Conservation (phyloP, 37 sponge, comb jelly and placozoan genomes). For the Halichondria panicea region DNA sequence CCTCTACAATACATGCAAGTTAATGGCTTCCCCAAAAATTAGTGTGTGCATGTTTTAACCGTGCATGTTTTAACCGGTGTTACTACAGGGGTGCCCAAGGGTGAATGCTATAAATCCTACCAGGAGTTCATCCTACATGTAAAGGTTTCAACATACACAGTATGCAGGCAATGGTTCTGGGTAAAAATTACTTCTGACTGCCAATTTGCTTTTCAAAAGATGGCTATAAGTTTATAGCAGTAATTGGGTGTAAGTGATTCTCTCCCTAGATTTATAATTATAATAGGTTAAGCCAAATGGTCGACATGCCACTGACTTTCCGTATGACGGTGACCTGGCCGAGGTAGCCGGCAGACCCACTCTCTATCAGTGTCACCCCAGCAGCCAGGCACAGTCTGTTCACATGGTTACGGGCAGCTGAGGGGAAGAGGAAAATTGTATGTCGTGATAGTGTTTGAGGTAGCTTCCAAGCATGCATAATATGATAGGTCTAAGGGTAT, state of each 20-base stretch:
- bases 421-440: background rate
- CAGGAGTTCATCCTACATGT: too few species aligned
- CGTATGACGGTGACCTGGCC: constrained; percentile 96
- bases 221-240: too few species aligned
- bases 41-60: too few species aligned
- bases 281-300: background rate
- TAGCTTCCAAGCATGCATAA: background rate
- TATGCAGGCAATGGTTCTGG: too few species aligned
- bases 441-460: background rate
- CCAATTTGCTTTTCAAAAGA: too few species aligned
- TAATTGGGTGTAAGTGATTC: background rate
- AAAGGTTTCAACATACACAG: too few species aligned
- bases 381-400: constrained; percentile 97
- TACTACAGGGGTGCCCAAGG: too few species aligned
- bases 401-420: constrained; percentile 94
- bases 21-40: too few species aligned
- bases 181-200: too few species aligned
- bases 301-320: constrained; percentile 45
- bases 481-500: background rate
- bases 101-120: too few species aligned
- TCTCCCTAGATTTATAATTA: background rate
- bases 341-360: constrained; percentile 96
- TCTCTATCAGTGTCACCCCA: constrained; percentile 92
- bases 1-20: too few species aligned
- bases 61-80: too few species aligned